phyloP scores from a whole-genome alignment of 2,113 vertebrate genomes.

The Dendrocopos noguchii region DNA sequence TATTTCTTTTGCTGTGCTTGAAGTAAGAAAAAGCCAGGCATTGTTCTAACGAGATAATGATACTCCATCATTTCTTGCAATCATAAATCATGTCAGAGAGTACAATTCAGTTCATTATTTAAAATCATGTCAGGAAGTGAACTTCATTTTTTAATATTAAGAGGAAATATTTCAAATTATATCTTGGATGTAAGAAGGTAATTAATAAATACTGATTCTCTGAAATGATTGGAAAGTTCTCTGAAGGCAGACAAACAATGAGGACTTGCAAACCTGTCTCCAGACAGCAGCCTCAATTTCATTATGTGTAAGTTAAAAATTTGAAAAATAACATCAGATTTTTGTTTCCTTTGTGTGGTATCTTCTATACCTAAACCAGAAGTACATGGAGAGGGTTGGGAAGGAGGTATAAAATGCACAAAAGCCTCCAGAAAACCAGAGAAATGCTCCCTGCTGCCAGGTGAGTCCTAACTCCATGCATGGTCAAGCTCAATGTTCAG shows the following conservation, averaged over 20 bases:
- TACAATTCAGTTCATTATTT: constrained; percentile 27
- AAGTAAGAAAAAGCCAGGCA: background rate
- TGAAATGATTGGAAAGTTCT: constrained; percentile 3
- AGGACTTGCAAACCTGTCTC: background rate
- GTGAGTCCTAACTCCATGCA: background rate
- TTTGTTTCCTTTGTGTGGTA: background rate
- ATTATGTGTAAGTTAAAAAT: background rate
- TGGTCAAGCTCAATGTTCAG: background rate
- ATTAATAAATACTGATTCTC: background rate
- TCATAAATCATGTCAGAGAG: constrained; percentile 30
- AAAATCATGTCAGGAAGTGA: constrained; percentile 35
- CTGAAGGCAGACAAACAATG: background rate
- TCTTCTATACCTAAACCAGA: background rate
- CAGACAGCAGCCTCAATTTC: background rate
- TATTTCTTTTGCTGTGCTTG: background rate
- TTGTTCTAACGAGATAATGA: constrained; percentile 9
- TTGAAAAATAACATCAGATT: background rate
- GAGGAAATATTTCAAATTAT: background rate
- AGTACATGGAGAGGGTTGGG: rapidly evolving
- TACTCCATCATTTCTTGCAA: background rate
- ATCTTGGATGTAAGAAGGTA: background rate
- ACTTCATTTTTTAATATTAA: constrained; percentile 40
- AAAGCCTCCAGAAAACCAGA: background rate
- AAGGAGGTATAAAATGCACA: background rate
- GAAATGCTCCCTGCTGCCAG: background rate